Evolutionary conservation across 1,140 invertebrate genomes (phyloP).

Genomic region (Caerostris extrusa): DNA sequence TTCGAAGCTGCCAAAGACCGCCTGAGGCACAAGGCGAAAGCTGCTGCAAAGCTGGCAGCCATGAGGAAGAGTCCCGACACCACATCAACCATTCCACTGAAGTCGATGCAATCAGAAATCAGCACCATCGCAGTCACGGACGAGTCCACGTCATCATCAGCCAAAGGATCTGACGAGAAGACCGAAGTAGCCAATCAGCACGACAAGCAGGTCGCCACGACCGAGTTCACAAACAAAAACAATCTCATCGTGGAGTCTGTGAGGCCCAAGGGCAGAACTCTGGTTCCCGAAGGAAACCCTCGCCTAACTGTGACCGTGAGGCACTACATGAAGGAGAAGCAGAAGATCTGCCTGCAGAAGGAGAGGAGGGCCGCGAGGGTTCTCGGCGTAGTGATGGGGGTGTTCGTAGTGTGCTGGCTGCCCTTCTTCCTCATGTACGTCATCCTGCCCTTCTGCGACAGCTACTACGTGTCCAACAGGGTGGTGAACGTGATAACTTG

Average conservation of each 20-base stretch:
- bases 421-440: slow-evolving; percentile 98
- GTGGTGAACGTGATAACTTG: slow-evolving; percentile 95
- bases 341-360: slow-evolving; percentile 94
- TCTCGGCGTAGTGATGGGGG: slow-evolving; percentile 94
- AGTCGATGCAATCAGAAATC: slow-evolving; percentile 73
- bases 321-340: slow-evolving; percentile 96
- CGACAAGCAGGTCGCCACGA: not conserved
- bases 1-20: slow-evolving; percentile 93
- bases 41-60: slow-evolving; percentile 57
- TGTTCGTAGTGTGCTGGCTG: slow-evolving; percentile 97
- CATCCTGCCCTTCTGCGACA: slow-evolving; percentile 91
- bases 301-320: slow-evolving; percentile 80
- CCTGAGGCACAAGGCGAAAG: slow-evolving; percentile 73
- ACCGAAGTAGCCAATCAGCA: not conserved
- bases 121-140: slow-evolving; percentile 74
- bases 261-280: slow-evolving; percentile 16
- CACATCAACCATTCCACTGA: slow-evolving; percentile 66
- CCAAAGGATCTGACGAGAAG: slow-evolving; percentile 56
- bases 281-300: slow-evolving; percentile 66
- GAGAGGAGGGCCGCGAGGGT: slow-evolving; percentile 95
- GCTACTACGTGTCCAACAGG: slow-evolving; percentile 88
- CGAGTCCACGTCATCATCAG: slow-evolving; percentile 68
- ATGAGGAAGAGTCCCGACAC: slow-evolving; percentile 71
- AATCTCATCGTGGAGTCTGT: not conserved
- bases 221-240: not conserved